These are phyloP conservation scores for Blennius ocellaris DNA, from an alignment of 2,113 vertebrate genomes.

Conservation along the genomic window DNA sequence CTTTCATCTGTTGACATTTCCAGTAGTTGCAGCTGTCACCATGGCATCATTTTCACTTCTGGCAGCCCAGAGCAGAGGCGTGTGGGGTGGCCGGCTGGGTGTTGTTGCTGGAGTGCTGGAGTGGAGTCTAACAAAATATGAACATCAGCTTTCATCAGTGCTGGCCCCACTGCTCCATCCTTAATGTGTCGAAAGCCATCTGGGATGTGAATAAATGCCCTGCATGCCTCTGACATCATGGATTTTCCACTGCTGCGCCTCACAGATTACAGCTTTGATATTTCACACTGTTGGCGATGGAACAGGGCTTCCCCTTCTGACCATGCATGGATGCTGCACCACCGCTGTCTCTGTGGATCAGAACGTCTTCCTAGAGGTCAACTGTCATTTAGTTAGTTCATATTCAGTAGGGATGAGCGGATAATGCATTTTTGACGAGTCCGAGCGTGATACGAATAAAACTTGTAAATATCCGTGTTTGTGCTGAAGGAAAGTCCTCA, in stretches of 20 bases:
- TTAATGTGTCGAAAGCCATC: constrained; percentile 63
- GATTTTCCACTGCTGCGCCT: constrained; percentile 78
- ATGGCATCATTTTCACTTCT: constrained; percentile 42
- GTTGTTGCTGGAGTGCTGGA: constrained; percentile 47
- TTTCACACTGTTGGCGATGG: constrained; percentile 60
- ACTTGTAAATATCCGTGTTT: too few species aligned
- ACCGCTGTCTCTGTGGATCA: constrained; percentile 43
- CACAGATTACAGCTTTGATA: constrained; percentile 74
- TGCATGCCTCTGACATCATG: constrained; percentile 75
- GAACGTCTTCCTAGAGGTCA: constrained; percentile 38
- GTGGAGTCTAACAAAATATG: too few species aligned
- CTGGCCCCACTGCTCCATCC: constrained; percentile 24
- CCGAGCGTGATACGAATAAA: too few species aligned
- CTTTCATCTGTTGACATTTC: constrained; percentile 60
- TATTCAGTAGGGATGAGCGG: too few species aligned
- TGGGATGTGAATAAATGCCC: constrained; percentile 51
- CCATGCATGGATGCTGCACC: constrained; percentile 67
- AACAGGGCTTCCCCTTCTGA: constrained; percentile 76
- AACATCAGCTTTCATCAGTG: constrained; percentile 60
- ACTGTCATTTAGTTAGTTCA: too few species aligned
- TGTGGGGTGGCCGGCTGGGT: background rate
- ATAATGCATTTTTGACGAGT: too few species aligned
- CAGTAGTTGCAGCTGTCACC: constrained; percentile 28
- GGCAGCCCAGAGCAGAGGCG: constrained; percentile 35
- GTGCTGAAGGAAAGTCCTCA: too few species aligned